Percentiles rank a stretch among this genome's conserved stretches.
These are phyloP conservation scores for Rhegmatorhina hoffmannsi DNA, from an alignment of 2,113 vertebrate species.

Conservation along the genomic window DNA sequence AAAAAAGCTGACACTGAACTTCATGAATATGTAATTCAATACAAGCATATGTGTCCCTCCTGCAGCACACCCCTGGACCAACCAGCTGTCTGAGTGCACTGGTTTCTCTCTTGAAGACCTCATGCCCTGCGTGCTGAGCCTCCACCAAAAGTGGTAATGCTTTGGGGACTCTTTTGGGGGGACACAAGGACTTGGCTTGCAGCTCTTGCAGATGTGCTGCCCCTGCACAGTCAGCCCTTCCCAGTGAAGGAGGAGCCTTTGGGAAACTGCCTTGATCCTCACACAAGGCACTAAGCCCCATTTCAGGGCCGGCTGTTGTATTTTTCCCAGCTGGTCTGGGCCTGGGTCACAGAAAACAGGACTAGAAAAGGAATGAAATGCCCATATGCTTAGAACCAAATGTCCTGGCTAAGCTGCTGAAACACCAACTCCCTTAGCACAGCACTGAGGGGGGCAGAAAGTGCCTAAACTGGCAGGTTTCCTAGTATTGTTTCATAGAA, in stretches of 20 bases:
- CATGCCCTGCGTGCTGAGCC: constrained; percentile 77
- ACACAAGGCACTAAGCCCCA: neutral
- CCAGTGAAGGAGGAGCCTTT: neutral
- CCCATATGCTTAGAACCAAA: neutral
- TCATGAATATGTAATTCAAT: neutral
- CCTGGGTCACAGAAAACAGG: neutral
- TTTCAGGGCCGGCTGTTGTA: neutral
- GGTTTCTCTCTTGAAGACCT: constrained; percentile 89
- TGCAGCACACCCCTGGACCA: constrained; percentile 89
- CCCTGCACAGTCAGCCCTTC: neutral
- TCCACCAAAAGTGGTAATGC: constrained; percentile 82
- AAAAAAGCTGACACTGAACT: neutral
- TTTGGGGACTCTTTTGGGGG: neutral
- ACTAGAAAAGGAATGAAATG: neutral
- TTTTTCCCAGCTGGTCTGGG: neutral
- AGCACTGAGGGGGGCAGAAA: neutral
- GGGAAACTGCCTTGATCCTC: neutral
- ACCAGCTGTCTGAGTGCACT: constrained; percentile 83
- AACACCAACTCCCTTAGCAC: neutral
- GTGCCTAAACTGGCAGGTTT: neutral
- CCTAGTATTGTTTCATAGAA: neutral
- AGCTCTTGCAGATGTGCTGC: neutral
- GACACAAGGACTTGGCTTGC: neutral
- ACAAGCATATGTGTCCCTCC: neutral
- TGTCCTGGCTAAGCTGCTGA: neutral